Conservation (phyloP, 2,113 vertebrate genomes). For the Leptobrachium leishanense region DNA sequence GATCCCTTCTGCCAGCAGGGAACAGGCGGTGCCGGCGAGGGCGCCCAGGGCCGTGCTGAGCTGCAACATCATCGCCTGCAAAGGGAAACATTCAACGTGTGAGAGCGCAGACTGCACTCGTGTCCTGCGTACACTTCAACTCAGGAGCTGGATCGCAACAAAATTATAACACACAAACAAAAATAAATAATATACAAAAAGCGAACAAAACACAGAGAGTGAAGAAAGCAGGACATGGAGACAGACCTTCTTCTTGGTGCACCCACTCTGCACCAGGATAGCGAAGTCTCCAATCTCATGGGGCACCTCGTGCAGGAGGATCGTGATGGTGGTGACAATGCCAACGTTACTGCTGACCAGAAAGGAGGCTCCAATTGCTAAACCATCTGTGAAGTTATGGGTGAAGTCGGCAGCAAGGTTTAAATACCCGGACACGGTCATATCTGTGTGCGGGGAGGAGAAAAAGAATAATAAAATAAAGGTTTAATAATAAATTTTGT, state of each 20-base stretch:
- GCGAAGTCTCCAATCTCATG: constrained; percentile 94
- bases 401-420: constrained; percentile 90
- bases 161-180: too few species aligned
- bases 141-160: neutral
- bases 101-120: neutral
- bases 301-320: constrained; percentile 88
- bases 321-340: constrained; percentile 83
- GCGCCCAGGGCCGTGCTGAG: constrained; percentile 85
- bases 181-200: too few species aligned
- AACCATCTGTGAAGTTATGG: constrained; percentile 88
- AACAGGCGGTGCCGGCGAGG: constrained; percentile 82
- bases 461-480: too few species aligned
- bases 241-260: constrained; percentile 85
- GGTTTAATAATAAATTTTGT: too few species aligned
- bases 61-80: constrained; percentile 88
- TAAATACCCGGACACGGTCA: constrained; percentile 85
- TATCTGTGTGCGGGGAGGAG: too few species aligned
- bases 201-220: too few species aligned
- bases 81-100: neutral
- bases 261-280: constrained; percentile 89
- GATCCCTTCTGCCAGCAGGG: constrained; percentile 82
- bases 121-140: rapidly evolving
- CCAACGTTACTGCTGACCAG: constrained; percentile 77
- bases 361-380: constrained; percentile 90
- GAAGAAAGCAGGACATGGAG: too few species aligned